Evolutionary conservation across 2,888 invertebrate species (phyloP), one percentile per base, ranked within the genome.

Genomic region (Pimpla rufipes): DNA sequence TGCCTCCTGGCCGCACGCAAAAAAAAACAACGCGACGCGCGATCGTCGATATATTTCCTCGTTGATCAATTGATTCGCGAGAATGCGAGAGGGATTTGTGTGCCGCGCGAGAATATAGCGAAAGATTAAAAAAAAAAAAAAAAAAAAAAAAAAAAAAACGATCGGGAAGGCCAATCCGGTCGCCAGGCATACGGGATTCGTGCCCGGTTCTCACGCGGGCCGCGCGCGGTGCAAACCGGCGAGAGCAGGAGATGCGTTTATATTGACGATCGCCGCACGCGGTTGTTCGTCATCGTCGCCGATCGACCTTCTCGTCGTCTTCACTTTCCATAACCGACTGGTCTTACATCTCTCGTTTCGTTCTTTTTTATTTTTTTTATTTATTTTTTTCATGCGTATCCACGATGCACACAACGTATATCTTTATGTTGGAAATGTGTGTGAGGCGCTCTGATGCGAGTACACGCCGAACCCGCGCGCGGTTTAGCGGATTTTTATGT

Each of bases 251-350:
- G 55, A 78, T 62, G 68, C 52, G 67, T 52, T 59, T 77, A 73
- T 71, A 78, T 84, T 81, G 64, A 81, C 50, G 68, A 68, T 81
- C 16, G 18, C 16, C 10, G 29, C 5, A 35, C n/a, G 59, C 16
- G 8, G 29, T 23, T 23, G 29, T 16, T 40, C 62, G 16, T 62
- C 74, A 45, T 79, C 52, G 13, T 77, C 74, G 76, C 67, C 80
- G 77, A 77, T 80, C 80, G 77, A 81, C 77, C 80, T 80, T 78
- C 80, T 78, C 83, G 52, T 52, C 59, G 80, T 84, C 80, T 78
- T 84, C 80, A 81, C 83, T 84, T 84, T 84, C 80, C 83, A 78
- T 81, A 84, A 84, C 76, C 80, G 47, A 78, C 80, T 74, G 74
- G 74, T 84, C 77, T 77, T 74, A 7, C 80, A 68, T 84, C 64